Conservation (phyloP, 2,888 invertebrate genomes). For the Steinernema scapterisci region DNA sequence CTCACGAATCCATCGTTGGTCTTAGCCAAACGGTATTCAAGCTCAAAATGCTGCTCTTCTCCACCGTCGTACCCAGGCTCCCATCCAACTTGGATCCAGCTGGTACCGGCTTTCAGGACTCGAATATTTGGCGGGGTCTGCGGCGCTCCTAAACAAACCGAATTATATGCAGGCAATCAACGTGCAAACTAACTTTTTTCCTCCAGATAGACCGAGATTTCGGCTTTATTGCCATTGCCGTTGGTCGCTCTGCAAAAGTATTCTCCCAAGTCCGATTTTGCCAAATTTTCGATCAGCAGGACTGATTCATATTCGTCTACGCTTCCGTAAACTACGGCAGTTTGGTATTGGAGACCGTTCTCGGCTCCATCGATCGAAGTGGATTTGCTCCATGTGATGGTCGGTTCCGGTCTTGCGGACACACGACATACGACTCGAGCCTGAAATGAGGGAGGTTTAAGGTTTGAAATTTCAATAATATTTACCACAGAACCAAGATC, state of each 20-base stretch:
- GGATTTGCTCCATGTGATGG: constrained; percentile 54
- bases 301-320: constrained; percentile 57
- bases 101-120: constrained; percentile 45
- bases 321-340: constrained; percentile 38
- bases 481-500: too few relatives aligned
- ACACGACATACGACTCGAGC: constrained; percentile 52
- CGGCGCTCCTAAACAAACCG: constrained; percentile 48
- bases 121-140: constrained; percentile 48
- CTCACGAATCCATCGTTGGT: constrained; percentile 35
- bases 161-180: too few relatives aligned
- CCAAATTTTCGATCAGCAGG: constrained; percentile 79
- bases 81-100: constrained; percentile 59
- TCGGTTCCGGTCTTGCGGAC: constrained; percentile 63
- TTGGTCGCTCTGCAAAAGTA: constrained; percentile 84
- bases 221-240: constrained; percentile 69
- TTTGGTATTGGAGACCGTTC: constrained; percentile 45
- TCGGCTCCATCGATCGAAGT: constrained; percentile 44
- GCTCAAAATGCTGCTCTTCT: constrained; percentile 52
- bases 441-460: constrained; percentile 19
- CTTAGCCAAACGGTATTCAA: constrained; percentile 48
- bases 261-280: constrained; percentile 80
- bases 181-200: constrained; percentile 49
- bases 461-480: neutral
- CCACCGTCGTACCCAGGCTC: constrained; percentile 65
- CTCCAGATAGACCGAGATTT: constrained; percentile 53